Percentiles rank a stretch among this genome's conserved stretches.
Evolutionary conservation across 2,113 vertebrate genomes (phyloP).

Genomic region (Regulus satrapa): DNA sequence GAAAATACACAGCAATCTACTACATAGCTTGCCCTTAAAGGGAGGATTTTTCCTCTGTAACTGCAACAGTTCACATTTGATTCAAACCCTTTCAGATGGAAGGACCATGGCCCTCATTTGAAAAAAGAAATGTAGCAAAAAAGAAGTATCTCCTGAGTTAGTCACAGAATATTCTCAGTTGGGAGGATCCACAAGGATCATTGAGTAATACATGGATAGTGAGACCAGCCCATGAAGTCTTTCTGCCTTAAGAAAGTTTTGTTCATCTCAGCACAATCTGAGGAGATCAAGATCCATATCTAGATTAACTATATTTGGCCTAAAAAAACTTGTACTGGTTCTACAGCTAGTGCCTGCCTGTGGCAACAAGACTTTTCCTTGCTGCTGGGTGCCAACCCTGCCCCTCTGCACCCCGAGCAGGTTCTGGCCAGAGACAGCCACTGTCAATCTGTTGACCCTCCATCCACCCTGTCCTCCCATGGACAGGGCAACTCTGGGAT

Average conservation of each 20-base stretch:
- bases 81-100: not conserved
- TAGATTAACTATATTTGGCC: not conserved
- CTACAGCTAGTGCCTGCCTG: not conserved
- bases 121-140: not conserved
- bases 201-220: no score
- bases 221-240: no score
- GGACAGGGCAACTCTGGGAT: not conserved
- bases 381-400: not conserved
- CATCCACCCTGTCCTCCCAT: not conserved
- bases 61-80: not conserved
- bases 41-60: not conserved
- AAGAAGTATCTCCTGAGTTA: not conserved
- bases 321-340: not conserved
- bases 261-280: not conserved
- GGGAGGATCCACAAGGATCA: not conserved
- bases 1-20: not conserved
- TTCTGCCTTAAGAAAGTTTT: not conserved
- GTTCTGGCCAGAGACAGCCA: not conserved
- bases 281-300: not conserved
- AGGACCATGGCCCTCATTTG: not conserved
- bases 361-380: not conserved
- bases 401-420: not conserved
- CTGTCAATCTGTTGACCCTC: rapidly evolving
- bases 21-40: not conserved
- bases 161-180: not conserved